These are phyloP conservation scores for Hipposideros armiger DNA, from an alignment of 2,113 vertebrate species.

Conservation along the genomic window DNA sequence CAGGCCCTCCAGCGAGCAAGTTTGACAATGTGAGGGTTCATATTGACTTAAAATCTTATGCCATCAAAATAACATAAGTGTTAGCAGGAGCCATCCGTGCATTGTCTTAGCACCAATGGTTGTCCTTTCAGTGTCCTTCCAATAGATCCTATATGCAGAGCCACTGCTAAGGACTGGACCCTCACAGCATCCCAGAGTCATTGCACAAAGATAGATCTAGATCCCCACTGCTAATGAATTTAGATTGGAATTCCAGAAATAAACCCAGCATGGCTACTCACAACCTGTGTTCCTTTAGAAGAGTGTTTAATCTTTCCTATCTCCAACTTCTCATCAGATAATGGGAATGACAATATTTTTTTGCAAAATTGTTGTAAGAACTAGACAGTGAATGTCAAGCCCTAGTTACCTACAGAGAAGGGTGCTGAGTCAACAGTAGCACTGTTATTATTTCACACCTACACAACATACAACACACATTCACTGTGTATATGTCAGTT, in stretches of 20 bases:
- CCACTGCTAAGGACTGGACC: rapidly evolving
- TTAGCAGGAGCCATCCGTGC: rapidly evolving
- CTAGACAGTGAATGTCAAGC: neutral
- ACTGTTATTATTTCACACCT: neutral
- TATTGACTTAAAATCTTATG: rapidly evolving
- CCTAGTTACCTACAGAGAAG: neutral
- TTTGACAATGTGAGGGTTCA: neutral
- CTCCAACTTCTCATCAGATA: neutral
- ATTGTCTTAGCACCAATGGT: rapidly evolving
- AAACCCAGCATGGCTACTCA: rapidly evolving
- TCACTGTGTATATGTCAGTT: too few relatives aligned
- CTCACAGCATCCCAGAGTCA: rapidly evolving
- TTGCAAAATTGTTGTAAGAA: neutral
- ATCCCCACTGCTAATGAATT: neutral
- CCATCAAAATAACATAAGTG: neutral
- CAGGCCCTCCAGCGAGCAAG: neutral
- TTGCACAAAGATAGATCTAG: rapidly evolving
- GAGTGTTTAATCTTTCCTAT: neutral
- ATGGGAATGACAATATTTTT: neutral
- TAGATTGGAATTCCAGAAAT: neutral
- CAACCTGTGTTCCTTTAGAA: neutral
- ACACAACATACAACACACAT: neutral
- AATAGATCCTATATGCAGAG: rapidly evolving
- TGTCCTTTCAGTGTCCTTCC: neutral
- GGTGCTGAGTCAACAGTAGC: neutral